Evolutionary conservation across 2,888 invertebrate genomes (phyloP).

Genomic region (Drosophila cognata): DNA sequence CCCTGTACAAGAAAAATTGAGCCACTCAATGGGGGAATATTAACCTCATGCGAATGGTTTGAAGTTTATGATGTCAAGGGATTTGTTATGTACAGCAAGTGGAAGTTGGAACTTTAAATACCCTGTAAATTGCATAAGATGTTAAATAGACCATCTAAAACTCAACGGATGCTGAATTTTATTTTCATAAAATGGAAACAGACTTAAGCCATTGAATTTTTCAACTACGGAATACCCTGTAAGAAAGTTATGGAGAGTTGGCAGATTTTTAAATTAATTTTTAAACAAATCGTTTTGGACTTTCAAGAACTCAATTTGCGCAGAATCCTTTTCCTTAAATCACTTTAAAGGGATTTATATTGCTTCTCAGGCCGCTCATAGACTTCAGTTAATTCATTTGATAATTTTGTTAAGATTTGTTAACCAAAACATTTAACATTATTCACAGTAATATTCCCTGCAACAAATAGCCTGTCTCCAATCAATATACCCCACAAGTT

Average conservation of each 20-base stretch:
- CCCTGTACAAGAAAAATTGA: slow-evolving; percentile 22
- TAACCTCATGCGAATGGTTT: not conserved
- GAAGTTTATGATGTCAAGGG: not conserved
- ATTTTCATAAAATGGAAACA: not conserved
- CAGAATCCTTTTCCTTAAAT: not conserved
- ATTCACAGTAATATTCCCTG: too few species aligned
- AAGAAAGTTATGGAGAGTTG: not conserved
- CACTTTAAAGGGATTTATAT: not conserved
- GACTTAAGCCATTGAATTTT: not conserved
- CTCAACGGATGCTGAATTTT: not conserved
- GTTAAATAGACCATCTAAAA: not conserved
- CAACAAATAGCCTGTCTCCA: not conserved
- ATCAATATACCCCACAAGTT: slow-evolving; percentile 29
- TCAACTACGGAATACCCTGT: not conserved
- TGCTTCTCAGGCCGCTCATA: not conserved
- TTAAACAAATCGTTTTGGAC: not conserved
- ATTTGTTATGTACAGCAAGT: not conserved
- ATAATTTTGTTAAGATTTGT: not conserved
- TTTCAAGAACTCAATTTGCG: not conserved
- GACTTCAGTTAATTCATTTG: not conserved
- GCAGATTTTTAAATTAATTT: not conserved
- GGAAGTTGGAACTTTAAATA: not conserved
- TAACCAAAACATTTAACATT: too few species aligned
- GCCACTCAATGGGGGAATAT: not conserved
- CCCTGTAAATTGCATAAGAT: not conserved